A percentile compares a stretch with the other conserved stretches of the same genome.
Conservation (phyloP, 2,113 vertebrate genomes). For the Cynoglossus semilaevis region DNA sequence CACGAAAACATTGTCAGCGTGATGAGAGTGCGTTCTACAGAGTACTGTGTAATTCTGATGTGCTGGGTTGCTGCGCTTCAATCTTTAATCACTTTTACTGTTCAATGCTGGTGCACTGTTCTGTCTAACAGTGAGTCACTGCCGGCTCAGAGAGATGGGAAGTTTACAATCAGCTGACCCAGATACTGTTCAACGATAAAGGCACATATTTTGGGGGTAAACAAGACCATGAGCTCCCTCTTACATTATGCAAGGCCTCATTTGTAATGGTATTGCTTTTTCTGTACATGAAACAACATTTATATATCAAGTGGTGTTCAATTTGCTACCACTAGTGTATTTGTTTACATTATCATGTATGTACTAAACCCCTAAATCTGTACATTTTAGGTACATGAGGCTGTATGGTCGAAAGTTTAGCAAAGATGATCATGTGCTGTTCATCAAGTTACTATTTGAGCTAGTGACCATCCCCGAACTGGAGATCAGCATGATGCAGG, state of each 20-base stretch:
- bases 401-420: slow-evolving; percentile 97
- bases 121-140: slow-evolving; percentile 57
- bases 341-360: too few species aligned
- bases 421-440: slow-evolving; percentile 97
- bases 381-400: slow-evolving; percentile 85
- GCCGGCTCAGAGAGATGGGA: slow-evolving; percentile 60
- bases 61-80: slow-evolving; percentile 27
- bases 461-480: slow-evolving; percentile 91
- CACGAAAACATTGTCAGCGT: not conserved
- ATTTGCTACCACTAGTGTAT: too few species aligned
- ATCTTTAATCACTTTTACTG: slow-evolving; percentile 53
- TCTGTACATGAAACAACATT: not conserved
- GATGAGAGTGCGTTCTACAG: slow-evolving; percentile 1
- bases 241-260: not conserved
- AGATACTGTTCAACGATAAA: slow-evolving; percentile 44
- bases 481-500: slow-evolving; percentile 99
- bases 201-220: too few species aligned
- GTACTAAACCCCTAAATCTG: not conserved
- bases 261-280: not conserved
- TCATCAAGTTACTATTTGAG: slow-evolving; percentile 93
- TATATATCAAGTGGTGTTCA: too few species aligned
- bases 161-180: slow-evolving; percentile 62
- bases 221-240: too few species aligned
- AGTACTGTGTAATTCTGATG: slow-evolving; percentile 35
- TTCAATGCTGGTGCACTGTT: slow-evolving; percentile 39